Evolutionary conservation across 2,113 vertebrate genomes (phyloP).

Genomic region (Lophius piscatorius): DNA sequence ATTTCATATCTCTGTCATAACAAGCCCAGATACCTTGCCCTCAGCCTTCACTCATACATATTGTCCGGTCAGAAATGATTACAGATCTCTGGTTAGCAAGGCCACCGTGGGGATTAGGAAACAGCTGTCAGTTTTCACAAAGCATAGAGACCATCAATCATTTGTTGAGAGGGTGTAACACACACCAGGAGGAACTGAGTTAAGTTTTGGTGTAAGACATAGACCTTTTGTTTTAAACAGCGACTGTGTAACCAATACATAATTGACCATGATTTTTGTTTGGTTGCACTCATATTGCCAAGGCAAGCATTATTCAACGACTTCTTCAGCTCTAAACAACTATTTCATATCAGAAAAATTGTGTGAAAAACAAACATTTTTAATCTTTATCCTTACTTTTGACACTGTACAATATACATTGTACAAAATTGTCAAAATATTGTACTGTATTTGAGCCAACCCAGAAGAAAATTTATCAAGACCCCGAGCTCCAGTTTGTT

Average conservation of each 20-base stretch:
- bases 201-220: not conserved
- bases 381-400: no score
- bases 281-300: no score
- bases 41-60: conserved; percentile 25
- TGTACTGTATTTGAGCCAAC: no score
- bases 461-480: no score
- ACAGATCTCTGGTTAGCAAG: conserved; percentile 30
- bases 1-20: conserved; percentile 63
- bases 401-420: no score
- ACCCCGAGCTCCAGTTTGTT: no score
- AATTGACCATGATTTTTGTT: no score
- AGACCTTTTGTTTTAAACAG: conserved; percentile 1
- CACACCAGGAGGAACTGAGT: not conserved
- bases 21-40: conserved; percentile 27
- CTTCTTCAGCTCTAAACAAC: not conserved
- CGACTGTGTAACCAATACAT: no score
- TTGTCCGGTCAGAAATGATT: conserved; percentile 58
- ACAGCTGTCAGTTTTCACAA: conserved; percentile 28
- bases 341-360: no score
- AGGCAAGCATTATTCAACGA: no score
- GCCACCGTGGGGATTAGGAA: conserved; percentile 4
- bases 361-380: no score
- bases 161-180: not conserved
- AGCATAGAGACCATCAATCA: conserved; percentile 23
- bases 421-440: no score